Base-by-base conservation (phyloP, 2,888 invertebrate species). In the Macrophya annulata region DNA sequence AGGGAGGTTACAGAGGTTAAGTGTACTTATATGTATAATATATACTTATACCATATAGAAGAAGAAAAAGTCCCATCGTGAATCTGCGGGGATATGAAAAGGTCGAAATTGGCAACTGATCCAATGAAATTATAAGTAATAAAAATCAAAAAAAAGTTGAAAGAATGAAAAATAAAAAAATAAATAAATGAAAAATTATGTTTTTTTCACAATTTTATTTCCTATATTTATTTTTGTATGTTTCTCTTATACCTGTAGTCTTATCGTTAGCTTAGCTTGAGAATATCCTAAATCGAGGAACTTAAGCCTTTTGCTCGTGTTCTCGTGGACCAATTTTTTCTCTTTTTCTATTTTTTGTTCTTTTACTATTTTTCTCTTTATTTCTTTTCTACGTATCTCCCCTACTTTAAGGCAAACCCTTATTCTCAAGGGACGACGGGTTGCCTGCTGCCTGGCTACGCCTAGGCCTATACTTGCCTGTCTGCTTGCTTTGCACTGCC, bases 371-470 rank as follows among this genome's bases (percentile, higher is more conserved):
- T 68, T 4, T 68, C 6, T 17, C 55, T 62, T 48, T 82, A 62
- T 84, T 48, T 77, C 79, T 74, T 51, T 82, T 79, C 51, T 43
- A 83, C 45, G 82, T 81, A 77, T 81, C 55, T 68, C 81, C 45
- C 72, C 84, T 55, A 51, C 40, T 31, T 79, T 15, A 79, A 59
- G 79, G 37, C 40, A 55, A 59, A 79, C 68, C 68, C 31, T 68
- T 68, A 68, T 68, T 68, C 68, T 25, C 68, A 37, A 68, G 37
- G 68, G 68, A 37, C 4, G 31, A 37, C 62, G 62, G 62, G 62
- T 21, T 62, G 21, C 62, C 25, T 62, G 55, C 55, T 0, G 21
- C 62, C 62, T 62, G 25, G 21, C 25, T 62, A 62, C 62, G 55
- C 25, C 62, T 62, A 62, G 21, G 9, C 17, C 12, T 31, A 25